Evolutionary conservation across 2,888 invertebrate genomes (phyloP), one percentile per base, ranked within the genome.

Genomic region (Drosophila suboccidentalis): DNA sequence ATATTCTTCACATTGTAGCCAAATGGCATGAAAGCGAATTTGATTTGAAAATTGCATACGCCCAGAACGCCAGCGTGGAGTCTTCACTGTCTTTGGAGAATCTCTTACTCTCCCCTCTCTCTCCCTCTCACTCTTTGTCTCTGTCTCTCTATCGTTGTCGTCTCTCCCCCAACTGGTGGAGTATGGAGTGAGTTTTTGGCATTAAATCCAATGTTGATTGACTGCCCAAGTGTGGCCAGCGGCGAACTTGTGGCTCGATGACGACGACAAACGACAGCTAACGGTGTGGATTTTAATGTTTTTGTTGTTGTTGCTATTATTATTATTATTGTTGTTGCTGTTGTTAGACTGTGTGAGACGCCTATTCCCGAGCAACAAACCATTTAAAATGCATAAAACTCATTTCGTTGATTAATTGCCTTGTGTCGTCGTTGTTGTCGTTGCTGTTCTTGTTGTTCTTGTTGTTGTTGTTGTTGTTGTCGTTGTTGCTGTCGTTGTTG

Each of bases 371-470:
- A 53, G 58, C 63, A 58, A 49, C 62, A 71, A 65, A 70, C 65
- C 83, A 84, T 84, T 84, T 84, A 84, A 84, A 88, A 84, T 84
- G 88, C 88, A 84, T 84, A 88, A 84, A 88, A 88, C 86, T 88
- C 88, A 84, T 84, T 84, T 88, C 59, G 75, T 80, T 84, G 84
- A 84, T 84, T 84, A 84, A 84, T 84, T 88, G 84, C 70, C 73
- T 26, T 59, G 53, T 68, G 78, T 79, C 26, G 63, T 66, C 47
- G 51, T 59, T 26, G 62, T 79, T 19, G 63, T 66, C 41, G 38
- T 53, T 29, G 50, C 41, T 47, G 29, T 58, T 39, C 34, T 39
- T 15, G 49, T 36, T 47, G 53, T 11, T 32, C 26, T 32, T 61
- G 69, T 44, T 43, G 44, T 11, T 32, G 17, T 43, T 58, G 66